These are phyloP conservation scores for Yoshiicerus persimilis DNA, from an alignment of 1,140 invertebrate genomes.

Conservation along the genomic window DNA sequence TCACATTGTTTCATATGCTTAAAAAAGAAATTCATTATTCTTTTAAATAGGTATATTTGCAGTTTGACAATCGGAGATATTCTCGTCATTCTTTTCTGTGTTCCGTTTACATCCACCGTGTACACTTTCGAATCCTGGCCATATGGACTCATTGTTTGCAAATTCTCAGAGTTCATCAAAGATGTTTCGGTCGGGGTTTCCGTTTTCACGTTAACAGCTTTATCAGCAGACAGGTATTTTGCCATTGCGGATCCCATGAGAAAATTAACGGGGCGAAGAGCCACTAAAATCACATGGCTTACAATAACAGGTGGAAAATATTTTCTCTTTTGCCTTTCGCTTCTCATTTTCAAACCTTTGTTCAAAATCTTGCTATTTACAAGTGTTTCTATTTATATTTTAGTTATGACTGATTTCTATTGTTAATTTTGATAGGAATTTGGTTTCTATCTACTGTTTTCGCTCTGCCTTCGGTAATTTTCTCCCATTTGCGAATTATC, in stretches of 20 bases:
- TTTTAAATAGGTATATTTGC: conserved; percentile 65
- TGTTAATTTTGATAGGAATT: neutral
- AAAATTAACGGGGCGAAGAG: conserved; percentile 64
- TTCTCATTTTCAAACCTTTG: no score
- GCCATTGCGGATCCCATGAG: conserved; percentile 81
- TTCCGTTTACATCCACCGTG: conserved; percentile 75
- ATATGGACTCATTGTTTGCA: conserved; percentile 73
- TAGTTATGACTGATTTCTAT: neutral
- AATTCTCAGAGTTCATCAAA: conserved; percentile 79
- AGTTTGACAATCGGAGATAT: conserved; percentile 77
- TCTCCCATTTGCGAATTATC: neutral
- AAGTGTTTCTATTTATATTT: no score
- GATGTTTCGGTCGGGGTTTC: conserved; percentile 90
- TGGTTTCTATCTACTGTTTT: neutral
- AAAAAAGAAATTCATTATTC: neutral
- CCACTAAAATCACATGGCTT: conserved; percentile 68
- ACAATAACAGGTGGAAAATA: conserved; percentile 64
- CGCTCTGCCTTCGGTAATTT: neutral
- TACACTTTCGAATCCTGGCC: conserved; percentile 71
- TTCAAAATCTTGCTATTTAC: no score
- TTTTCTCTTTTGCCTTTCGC: no score
- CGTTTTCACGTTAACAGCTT: conserved; percentile 86
- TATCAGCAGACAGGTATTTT: conserved; percentile 84
- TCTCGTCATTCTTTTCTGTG: conserved; percentile 73
- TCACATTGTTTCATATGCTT: neutral